Percentiles rank a stretch among this genome's conserved stretches.
phyloP scores from a whole-genome alignment of 1,140 invertebrate genomes.

The Zaprionus vittiger region DNA sequence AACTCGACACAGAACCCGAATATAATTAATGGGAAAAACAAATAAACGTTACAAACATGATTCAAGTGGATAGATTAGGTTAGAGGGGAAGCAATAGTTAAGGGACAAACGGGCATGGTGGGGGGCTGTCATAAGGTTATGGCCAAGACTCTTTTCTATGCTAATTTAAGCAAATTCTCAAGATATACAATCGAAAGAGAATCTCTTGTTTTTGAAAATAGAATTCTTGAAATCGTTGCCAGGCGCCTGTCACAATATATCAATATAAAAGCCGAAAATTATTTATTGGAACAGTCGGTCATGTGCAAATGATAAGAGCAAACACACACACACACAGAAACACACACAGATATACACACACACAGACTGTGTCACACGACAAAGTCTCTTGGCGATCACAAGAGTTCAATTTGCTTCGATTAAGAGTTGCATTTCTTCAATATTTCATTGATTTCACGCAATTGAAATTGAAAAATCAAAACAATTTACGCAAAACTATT shows the following conservation, averaged over 20 bases:
- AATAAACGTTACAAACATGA: slow-evolving; percentile 48
- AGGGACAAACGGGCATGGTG: background rate
- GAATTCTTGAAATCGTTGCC: slow-evolving; percentile 26
- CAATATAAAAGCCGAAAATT: slow-evolving; percentile 43
- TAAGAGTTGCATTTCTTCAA: slow-evolving; percentile 35
- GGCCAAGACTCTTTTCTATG: slow-evolving; percentile 24
- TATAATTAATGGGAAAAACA: slow-evolving; percentile 39
- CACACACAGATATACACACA: background rate
- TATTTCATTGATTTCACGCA: slow-evolving; percentile 73
- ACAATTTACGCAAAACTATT: slow-evolving; percentile 74
- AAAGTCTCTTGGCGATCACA: slow-evolving; percentile 39
- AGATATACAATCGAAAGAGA: slow-evolving; percentile 6
- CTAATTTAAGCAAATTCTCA: slow-evolving; percentile 41
- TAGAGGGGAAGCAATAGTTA: background rate
- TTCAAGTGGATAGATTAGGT: background rate
- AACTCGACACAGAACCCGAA: slow-evolving; percentile 39
- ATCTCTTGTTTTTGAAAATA: slow-evolving; percentile 41
- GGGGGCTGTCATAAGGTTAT: slow-evolving; percentile 24
- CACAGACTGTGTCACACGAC: slow-evolving; percentile 61
- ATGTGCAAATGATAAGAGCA: slow-evolving; percentile 77
- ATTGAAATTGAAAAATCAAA: slow-evolving; percentile 80
- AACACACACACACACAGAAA: background rate
- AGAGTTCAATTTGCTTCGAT: slow-evolving; percentile 77
- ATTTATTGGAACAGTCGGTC: slow-evolving; percentile 47
- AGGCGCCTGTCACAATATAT: slow-evolving; percentile 57